These are phyloP conservation scores for Apis mellifera DNA, from an alignment of 1,140 invertebrate genomes.

Conservation along the genomic window DNA sequence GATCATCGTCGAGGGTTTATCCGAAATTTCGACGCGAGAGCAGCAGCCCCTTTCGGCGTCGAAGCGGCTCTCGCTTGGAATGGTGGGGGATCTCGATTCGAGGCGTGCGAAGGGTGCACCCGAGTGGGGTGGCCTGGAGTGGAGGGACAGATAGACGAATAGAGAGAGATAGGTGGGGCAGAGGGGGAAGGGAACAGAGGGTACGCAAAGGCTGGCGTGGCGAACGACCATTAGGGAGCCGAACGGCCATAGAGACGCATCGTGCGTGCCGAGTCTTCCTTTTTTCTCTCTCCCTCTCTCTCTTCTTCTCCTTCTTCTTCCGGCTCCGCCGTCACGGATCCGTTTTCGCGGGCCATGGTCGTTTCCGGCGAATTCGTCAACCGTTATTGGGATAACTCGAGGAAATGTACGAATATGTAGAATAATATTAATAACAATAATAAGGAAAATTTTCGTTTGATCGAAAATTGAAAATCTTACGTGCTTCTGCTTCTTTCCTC, in stretches of 20 bases:
- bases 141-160: conserved; percentile 43
- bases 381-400: conserved; percentile 6
- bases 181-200: conserved; percentile 46
- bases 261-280: conserved; percentile 42
- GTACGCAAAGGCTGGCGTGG: conserved; percentile 67
- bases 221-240: conserved; percentile 75
- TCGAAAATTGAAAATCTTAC: no score
- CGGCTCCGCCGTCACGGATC: conserved; percentile 17
- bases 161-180: conserved; percentile 61
- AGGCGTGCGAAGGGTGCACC: conserved; percentile 52
- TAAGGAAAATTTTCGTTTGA: no score
- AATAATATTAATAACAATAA: neutral
- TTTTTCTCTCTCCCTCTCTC: neutral
- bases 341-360: conserved; percentile 50
- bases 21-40: conserved; percentile 30
- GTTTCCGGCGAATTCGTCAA: conserved; percentile 45
- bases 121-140: conserved; percentile 49
- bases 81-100: conserved; percentile 33
- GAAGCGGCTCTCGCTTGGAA: conserved; percentile 21
- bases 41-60: conserved; percentile 33
- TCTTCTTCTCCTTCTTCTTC: conserved; percentile 22
- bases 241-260: conserved; percentile 72
- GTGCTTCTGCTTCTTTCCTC: no score
- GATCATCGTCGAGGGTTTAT: neutral
- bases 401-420: conserved; percentile 29